Evolutionary conservation across 2,888 invertebrate genomes (phyloP), one percentile per base, ranked within the genome.

Genomic region (Platycheirus albimanus): DNA sequence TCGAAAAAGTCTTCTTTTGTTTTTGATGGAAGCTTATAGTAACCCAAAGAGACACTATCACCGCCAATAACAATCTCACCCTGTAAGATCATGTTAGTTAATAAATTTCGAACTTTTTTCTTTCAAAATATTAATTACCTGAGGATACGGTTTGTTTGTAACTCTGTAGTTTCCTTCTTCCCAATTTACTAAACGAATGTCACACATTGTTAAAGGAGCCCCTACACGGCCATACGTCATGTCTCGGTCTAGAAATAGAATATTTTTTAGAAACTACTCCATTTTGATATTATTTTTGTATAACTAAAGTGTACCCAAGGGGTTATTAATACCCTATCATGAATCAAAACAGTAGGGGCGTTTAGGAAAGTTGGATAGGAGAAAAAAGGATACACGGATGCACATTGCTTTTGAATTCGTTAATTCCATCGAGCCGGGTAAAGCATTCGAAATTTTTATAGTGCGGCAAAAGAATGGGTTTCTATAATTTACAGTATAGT

Each of bases 121-220:
- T 38, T 19, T 24, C 24, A 8, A 10, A n/a, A n/a, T n/a, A n/a
- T n/a, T n/a, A n/a, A n/a, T 19, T 80, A 88, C 88, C 85, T 97
- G 93, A 0, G 97, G 97, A 91, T 93, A 93, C 0, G 97, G 98
- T 87, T 94, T 95, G 90, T 98, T 98, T 30, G 94, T 95, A 30
- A 96, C 94, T 86, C 95, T 93, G 92, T 99, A 99, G 89, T 95
- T 94, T 85, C 98, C 98, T 91, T 99, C 99, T 87, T 95, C 95
- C 99, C 99, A 99, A 92, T 97, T 96, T 56, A 96, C 94, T 84
- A 99, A 93, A 87, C 94, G 93, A 88, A 99, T 94, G 89, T 97
- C 96, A 87, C 95, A 95, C 86, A 96, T 95, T 1, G 95, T 94
- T 72, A 97, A 93, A 7, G 98, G 97, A 56, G 95, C 96, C 54